Evolutionary conservation across 2,113 vertebrate species (phyloP), one percentile per base, ranked within the genome.

Genomic region (Eudyptes chrysolophus): DNA sequence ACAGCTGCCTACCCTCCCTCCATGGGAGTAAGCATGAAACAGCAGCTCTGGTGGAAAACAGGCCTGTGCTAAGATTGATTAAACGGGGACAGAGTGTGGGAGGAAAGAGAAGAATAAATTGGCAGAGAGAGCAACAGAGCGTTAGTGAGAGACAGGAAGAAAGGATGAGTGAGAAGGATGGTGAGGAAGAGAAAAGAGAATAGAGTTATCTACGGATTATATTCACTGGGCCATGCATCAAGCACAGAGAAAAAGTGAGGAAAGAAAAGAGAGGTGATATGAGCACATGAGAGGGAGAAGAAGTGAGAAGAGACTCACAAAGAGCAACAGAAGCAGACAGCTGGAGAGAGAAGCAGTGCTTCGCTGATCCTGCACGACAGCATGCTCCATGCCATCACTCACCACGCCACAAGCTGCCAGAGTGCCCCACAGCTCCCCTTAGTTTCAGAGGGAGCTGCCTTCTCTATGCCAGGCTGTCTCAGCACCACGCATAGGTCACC

Each of bases 31-130:
- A 92, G 87, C 26, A 51, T 78, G 87, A 94, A 95, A 94, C 84
- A 90, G 78, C 79, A 92, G 80, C 83, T 85, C 34, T 83, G 44
- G 66, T 55, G 74, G 60, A 92, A 96, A 96, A 91, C 77, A 92
- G 87, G 93, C 83, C 77, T 89, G 22, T 62, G 79, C 70, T 94
- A 64, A 96, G 96, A 94, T 84, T 96, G 95, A 96, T 93, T 95
- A 95, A 97, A 96, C 40, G 13, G 90, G 96, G 93, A 94, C 92
- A 95, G 91, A 89, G 87, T 87, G 94, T 97, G 89, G 92, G 95
- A 97, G 92, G 92, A 94, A 88, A 94, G 85, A 94, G 86, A 90
- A 80, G 90, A 95, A 90, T 92, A 95, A 96, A 97, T 70, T 95
- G 96, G 76, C 94, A 95, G 85, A 49, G 92, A 88, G 49, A 87